Evolutionary conservation across 64 coral and sea anemone species (phyloP).

Genomic region (Hydrozoanthus tunicans): DNA sequence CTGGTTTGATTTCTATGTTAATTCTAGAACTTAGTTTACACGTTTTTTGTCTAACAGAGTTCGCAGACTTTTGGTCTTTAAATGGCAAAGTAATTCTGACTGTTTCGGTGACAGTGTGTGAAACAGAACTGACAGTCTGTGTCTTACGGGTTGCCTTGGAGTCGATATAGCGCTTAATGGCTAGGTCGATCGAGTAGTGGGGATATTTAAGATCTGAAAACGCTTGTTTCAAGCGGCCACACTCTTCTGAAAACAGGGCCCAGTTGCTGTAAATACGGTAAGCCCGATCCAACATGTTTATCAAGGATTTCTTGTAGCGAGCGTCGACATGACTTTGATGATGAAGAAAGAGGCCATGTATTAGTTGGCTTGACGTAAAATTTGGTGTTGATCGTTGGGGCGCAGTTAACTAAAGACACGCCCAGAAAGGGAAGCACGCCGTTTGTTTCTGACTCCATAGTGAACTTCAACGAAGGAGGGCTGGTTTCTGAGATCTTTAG

Average conservation of each 20-base stretch:
- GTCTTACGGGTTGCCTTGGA: not conserved
- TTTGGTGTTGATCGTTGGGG: conserved; percentile 18
- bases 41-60: too few relatives aligned
- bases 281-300: conserved; percentile 3
- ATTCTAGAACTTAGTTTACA: too few relatives aligned
- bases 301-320: conserved; percentile 2
- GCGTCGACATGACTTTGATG: conserved; percentile 6
- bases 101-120: not conserved
- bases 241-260: conserved; percentile 1
- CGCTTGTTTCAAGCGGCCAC: conserved; percentile 3
- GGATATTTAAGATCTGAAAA: conserved; percentile 10
- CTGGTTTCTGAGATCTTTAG: not conserved
- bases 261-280: conserved; percentile 4
- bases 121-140: not conserved
- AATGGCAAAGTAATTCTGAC: not conserved
- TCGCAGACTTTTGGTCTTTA: too few relatives aligned
- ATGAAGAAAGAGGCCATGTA: not conserved
- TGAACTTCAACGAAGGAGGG: not conserved
- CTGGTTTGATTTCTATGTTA: too few relatives aligned
- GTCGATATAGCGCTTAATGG: not conserved
- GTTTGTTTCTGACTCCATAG: conserved; percentile 16
- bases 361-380: conserved; percentile 18
- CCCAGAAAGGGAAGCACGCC: not conserved
- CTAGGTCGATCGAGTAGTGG: too few relatives aligned
- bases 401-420: conserved; percentile 2